These are phyloP conservation scores for Phrynosoma blainvillii DNA, from an alignment of 2,113 vertebrate genomes.

Conservation along the genomic window DNA sequence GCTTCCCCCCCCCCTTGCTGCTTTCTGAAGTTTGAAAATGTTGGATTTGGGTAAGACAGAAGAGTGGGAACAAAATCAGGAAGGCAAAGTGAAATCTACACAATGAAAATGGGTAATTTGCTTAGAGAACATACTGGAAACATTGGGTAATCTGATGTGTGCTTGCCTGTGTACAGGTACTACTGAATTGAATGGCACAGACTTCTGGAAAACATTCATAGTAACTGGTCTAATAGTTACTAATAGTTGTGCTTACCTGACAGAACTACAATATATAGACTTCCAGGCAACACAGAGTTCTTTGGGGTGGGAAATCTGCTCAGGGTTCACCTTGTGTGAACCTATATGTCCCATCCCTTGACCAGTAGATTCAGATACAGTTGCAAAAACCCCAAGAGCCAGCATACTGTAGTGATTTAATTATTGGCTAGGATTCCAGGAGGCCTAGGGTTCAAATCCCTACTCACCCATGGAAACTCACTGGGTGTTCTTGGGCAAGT, in stretches of 20 bases:
- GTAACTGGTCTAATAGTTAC: background rate
- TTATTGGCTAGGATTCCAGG: no score
- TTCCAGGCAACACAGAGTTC: background rate
- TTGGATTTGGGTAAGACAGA: no score
- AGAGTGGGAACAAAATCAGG: background rate
- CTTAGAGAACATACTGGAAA: background rate
- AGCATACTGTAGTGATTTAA: no score
- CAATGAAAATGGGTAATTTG: background rate
- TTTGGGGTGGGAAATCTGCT: background rate
- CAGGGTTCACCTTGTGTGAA: background rate
- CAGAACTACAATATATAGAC: background rate
- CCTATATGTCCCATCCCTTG: background rate
- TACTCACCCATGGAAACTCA: no score
- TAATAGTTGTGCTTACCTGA: background rate
- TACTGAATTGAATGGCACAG: background rate
- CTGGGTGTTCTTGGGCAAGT: no score
- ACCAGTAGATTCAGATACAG: background rate
- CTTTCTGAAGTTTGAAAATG: background rate
- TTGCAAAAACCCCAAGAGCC: background rate
- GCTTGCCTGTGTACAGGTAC: background rate
- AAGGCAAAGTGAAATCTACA: background rate
- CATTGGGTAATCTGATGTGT: background rate
- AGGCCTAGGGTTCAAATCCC: no score
- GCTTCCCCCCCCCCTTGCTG: background rate
- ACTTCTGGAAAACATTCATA: background rate